Evolutionary conservation across 1,140 invertebrate genomes (phyloP), one percentile per base, ranked within the genome.

Genomic region (Tenebrio molitor): DNA sequence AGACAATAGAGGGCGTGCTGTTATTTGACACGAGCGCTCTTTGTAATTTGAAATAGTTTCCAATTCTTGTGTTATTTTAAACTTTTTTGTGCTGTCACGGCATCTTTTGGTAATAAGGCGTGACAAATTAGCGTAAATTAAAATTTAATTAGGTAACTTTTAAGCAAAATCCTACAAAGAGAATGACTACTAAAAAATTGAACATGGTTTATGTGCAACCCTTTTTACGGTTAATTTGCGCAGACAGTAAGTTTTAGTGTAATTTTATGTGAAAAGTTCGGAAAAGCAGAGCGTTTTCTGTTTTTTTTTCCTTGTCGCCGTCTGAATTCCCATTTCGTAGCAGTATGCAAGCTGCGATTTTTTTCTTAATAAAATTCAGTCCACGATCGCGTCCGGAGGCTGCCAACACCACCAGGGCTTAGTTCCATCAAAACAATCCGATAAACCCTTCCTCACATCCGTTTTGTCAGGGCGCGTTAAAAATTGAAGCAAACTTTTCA

Each of bases 401-500:
- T 46, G 42, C 5, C 42, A 12, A 7, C 36, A 12, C n/a, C 12
- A 12, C 12, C n/a, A 3, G 12, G 12, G 36, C 36, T 12, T 10
- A 46, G 14, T 16, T 46, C 16, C 42, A 46, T 46, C 42, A 46
- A 15, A 46, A 15, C 14, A 46, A 46, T 46, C 16, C 42, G 42
- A 46, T 46, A 39, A 39, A 39, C 36, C 36, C 36, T 39, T 39
- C 36, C 36, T 39, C 36, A 39, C 36, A 12, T 39, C 36, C 36
- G 36, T 39, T 39, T 39, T 39, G 36, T 39, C 36, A 39, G 36
- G 6, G 5, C 12, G 5, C 12, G 36, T 46, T 46, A 46, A 46
- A 46, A 46, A 46, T 46, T 46, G 16, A 46, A 46, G 10, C 7
- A 3, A 46, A 19, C 14, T 46, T n/a, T 53, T 58, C 50, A 58